A percentile compares a stretch with the other conserved stretches of the same genome.
phyloP scores from a whole-genome alignment of 2,797 vertebrate genomes.

The Sebastes diaconus region DNA sequence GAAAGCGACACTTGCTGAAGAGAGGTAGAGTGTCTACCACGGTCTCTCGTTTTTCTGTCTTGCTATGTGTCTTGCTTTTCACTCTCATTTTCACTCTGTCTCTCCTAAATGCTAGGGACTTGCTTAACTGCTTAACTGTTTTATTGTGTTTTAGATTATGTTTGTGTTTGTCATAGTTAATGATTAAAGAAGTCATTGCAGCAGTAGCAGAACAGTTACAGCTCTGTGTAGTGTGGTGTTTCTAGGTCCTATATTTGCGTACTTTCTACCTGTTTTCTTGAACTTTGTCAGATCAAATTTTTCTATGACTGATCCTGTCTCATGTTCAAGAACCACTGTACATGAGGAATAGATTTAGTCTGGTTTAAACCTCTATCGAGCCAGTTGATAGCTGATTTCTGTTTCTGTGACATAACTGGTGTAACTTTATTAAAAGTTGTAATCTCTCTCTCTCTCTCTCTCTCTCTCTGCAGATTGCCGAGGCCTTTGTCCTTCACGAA shows the following conservation, averaged over 20 bases:
- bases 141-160: neutral
- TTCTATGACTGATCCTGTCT: neutral
- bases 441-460: neutral
- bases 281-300: neutral
- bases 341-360: neutral
- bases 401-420: neutral
- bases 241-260: neutral
- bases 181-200: slow-evolving; percentile 21
- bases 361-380: neutral
- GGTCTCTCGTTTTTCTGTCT: slow-evolving; percentile 31
- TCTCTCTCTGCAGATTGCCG: slow-evolving; percentile 87
- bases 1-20: slow-evolving; percentile 57
- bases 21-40: slow-evolving; percentile 60
- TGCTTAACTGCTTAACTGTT: neutral
- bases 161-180: slow-evolving; percentile 10
- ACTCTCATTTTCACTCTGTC: slow-evolving; percentile 14
- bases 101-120: neutral
- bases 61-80: slow-evolving; percentile 21
- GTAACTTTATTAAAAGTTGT: slow-evolving; percentile 10
- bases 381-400: neutral
- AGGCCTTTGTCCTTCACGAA: slow-evolving; percentile 90
- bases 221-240: neutral
- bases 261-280: neutral
- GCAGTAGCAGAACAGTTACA: neutral
- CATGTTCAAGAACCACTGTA: neutral